Base-by-base conservation (phyloP, 2,888 invertebrate species). In the Pristionchus entomophagus region DNA sequence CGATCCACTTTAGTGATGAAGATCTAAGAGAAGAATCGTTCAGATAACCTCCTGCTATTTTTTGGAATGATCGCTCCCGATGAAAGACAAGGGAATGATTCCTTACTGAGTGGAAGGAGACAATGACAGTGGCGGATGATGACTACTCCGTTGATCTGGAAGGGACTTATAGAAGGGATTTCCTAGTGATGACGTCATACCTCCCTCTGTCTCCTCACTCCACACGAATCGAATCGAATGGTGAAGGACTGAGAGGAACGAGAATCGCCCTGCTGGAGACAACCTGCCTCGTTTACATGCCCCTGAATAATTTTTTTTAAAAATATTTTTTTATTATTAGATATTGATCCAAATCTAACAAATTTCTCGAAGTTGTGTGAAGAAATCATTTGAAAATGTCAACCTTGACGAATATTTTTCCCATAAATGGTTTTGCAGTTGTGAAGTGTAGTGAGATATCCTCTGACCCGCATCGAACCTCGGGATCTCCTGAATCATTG, bases 1-100 rank as follows among this genome's bases (percentile, higher is more conserved):
- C 93, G 87, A 80, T 93, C 93, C 12, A 91, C 88, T 88, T 93
- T 93, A 4, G 93, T 93, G 73, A 93, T 92, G 88, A 93, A 93
- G 41, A 93, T 92, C 90, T 91, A 84, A n/a, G n/a, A n/a, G 59
- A 3, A 78, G 26, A 32, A 29, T 6, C 12, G 8, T 26, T 26
- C 3, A 35, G 19, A 81, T 56, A 14, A 45, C 45, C 6, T 45
- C 45, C 8, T 45, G 6, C 45, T 45, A 45, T 14, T 45, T 14
- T 45, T n/a, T n/a, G n/a, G 4, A 17, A 22, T 19, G 22, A 32
- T 19, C 19, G 35, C 38, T 17, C 53, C 19, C 38, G 32, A 22
- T 35, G 41, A 82, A 38, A 22, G 26, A n/a, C 17, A 73, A 69
- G n/a, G n/a, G 26, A 69, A 51, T 22, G 26, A 69, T 81, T 69